A percentile compares a stretch with the other conserved stretches of the same genome.
Conservation (phyloP, 2,888 invertebrate species). For the Entomobrya multifasciata region DNA sequence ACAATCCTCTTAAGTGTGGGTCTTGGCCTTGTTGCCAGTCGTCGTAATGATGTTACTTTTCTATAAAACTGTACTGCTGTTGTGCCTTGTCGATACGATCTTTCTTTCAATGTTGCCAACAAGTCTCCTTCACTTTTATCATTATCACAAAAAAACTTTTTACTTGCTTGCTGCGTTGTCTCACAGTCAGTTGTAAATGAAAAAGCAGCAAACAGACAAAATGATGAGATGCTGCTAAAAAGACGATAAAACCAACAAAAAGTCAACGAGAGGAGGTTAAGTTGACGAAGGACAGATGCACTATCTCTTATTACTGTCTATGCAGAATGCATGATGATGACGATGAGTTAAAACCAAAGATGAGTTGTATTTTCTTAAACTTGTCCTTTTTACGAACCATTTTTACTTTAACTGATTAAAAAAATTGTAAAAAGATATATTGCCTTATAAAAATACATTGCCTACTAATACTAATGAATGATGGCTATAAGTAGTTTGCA, state of each 20-base stretch:
- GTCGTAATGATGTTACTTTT: slow-evolving; percentile 8
- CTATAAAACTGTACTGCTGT: slow-evolving; percentile 7
- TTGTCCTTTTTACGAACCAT: slow-evolving; percentile 12
- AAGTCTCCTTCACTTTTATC: slow-evolving; percentile 62
- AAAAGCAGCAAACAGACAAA: neutral
- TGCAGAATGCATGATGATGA: neutral
- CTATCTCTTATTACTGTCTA: neutral
- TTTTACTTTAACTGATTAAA: slow-evolving; percentile 23
- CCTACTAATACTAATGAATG: slow-evolving; percentile 24
- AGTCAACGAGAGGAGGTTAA: slow-evolving; percentile 5
- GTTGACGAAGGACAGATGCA: slow-evolving; percentile 56
- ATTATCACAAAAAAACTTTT: slow-evolving; percentile 28
- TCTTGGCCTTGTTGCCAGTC: slow-evolving; percentile 33
- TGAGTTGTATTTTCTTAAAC: neutral
- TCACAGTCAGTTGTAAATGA: slow-evolving; percentile 28
- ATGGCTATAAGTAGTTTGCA: slow-evolving; percentile 15
- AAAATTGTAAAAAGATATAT: neutral
- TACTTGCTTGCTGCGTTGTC: slow-evolving; percentile 13
- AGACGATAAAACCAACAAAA: slow-evolving; percentile 35
- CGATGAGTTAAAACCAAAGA: slow-evolving; percentile 5
- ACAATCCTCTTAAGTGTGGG: slow-evolving; percentile 25
- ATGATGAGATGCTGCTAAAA: slow-evolving; percentile 13
- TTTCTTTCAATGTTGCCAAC: slow-evolving; percentile 59
- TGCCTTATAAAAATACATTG: neutral
- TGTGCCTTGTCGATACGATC: slow-evolving; percentile 34